phyloP scores from a whole-genome alignment of 2,113 vertebrate species.

The Protobothrops flavoviridis region DNA sequence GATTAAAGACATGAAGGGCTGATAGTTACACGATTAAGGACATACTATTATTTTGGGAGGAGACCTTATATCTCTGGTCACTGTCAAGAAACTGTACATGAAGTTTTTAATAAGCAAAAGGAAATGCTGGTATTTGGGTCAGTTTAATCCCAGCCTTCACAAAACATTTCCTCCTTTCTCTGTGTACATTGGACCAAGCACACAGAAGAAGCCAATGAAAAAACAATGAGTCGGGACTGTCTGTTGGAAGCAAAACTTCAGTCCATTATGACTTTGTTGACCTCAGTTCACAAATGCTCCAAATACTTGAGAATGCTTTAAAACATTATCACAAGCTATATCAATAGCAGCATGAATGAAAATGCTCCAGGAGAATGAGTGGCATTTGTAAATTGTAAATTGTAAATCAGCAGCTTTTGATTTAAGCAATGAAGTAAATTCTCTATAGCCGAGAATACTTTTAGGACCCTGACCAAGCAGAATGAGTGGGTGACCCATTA shows the following conservation, averaged over 20 bases:
- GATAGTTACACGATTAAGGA: not conserved
- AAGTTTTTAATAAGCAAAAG: not conserved
- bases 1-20: not conserved
- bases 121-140: not conserved
- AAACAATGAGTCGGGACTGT: not conserved
- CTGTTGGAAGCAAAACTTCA: not conserved
- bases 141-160: not conserved
- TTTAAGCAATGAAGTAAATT: not conserved
- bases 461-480: not conserved
- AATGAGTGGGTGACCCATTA: not conserved
- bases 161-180: not conserved
- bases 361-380: not conserved
- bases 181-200: not conserved
- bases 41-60: not conserved
- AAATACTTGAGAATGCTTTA: not conserved
- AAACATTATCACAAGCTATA: not conserved
- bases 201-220: not conserved
- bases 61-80: not conserved
- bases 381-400: constrained; percentile 10
- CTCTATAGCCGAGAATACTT: not conserved
- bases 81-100: not conserved
- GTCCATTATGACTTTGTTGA: not conserved
- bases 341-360: not conserved
- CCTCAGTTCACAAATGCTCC: not conserved
- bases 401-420: constrained; percentile 21